Percentiles rank a stretch among this genome's conserved stretches.
phyloP scores from a whole-genome alignment of 2,888 invertebrate genomes.

The Poecilobothrus nobilitatus region DNA sequence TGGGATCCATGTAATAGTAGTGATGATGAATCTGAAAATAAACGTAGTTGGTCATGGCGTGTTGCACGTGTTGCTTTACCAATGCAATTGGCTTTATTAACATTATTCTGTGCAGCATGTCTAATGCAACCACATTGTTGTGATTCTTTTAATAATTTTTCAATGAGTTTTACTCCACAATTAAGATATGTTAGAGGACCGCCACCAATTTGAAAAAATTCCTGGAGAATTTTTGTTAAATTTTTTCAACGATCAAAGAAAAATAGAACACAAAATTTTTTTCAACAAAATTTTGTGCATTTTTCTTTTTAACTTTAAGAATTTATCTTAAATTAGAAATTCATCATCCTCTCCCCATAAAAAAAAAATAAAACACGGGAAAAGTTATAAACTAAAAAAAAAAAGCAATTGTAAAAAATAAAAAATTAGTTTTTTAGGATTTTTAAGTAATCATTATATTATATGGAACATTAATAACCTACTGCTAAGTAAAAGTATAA shows the following conservation, averaged over 20 bases:
- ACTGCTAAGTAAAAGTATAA: no score
- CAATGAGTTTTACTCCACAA: constrained; percentile 63
- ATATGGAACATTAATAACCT: no score
- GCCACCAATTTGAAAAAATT: constrained; percentile 57
- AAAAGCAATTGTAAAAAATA: no score
- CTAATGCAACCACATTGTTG: constrained; percentile 66
- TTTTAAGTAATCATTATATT: no score
- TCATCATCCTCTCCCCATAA: background rate
- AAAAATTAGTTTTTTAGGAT: no score
- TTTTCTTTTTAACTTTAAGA: background rate
- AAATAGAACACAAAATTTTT: no score
- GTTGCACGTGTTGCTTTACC: constrained; percentile 61
- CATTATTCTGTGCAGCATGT: constrained; percentile 61
- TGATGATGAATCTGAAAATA: constrained; percentile 25
- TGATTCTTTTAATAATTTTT: constrained; percentile 63
- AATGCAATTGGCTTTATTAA: constrained; percentile 60
- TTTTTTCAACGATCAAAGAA: background rate
- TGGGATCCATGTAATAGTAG: constrained; percentile 27
- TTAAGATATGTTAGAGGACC: constrained; percentile 67
- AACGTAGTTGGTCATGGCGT: constrained; percentile 53
- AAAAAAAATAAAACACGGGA: no score
- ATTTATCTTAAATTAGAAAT: background rate
- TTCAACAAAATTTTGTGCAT: no score
- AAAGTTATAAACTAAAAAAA: no score
- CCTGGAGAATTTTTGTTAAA: background rate